Evolutionary conservation across 2,888 invertebrate genomes (phyloP).

Genomic region (Lymantria dispar): DNA sequence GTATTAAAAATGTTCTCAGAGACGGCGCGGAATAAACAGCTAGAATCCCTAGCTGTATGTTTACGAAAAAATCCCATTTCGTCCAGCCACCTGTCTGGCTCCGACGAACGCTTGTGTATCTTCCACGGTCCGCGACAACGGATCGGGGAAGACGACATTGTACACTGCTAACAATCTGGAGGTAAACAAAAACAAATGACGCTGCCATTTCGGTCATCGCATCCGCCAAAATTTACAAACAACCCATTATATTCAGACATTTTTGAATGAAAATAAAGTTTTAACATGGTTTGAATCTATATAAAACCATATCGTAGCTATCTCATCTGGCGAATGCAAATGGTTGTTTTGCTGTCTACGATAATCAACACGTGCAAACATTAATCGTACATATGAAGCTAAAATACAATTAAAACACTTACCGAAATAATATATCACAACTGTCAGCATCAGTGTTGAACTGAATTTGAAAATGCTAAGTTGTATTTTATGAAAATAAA

Average conservation of each 20-base stretch:
- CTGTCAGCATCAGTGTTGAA: constrained; percentile 72
- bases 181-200: constrained; percentile 81
- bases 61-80: constrained; percentile 92
- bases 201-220: constrained; percentile 38
- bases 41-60: constrained; percentile 93
- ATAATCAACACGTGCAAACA: constrained; percentile 73
- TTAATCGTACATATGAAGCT: constrained; percentile 41
- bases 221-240: constrained; percentile 21
- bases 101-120: constrained; percentile 73
- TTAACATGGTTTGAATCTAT: constrained; percentile 12
- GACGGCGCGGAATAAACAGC: constrained; percentile 93
- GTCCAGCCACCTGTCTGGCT: constrained; percentile 89
- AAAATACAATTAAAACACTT: constrained; percentile 52
- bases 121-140: constrained; percentile 76
- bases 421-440: constrained; percentile 65
- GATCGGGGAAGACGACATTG: constrained; percentile 74
- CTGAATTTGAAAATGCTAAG: constrained; percentile 45
- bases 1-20: constrained; percentile 90
- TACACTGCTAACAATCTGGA: constrained; percentile 69
- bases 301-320: constrained; percentile 76
- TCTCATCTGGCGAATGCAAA: constrained; percentile 66
- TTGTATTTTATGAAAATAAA: constrained; percentile 52
- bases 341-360: constrained; percentile 77
- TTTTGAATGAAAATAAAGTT: constrained; percentile 13
- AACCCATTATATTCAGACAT: constrained; percentile 16